Evolutionary conservation across 2,113 vertebrate species (phyloP).

Genomic region (Salvelinus namaycush): DNA sequence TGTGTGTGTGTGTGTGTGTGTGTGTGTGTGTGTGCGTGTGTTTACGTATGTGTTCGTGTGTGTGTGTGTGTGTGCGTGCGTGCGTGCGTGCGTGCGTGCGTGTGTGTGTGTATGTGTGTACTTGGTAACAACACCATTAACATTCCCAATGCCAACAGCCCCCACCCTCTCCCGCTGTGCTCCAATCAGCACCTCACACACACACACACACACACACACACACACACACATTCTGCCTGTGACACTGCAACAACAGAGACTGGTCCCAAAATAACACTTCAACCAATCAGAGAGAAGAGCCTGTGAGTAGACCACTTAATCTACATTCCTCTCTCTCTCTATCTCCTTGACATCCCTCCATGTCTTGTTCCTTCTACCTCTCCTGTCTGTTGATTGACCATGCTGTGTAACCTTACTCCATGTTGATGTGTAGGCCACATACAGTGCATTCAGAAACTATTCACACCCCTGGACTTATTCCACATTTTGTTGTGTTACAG

Average conservation of each 20-base stretch:
- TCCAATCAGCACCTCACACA: conserved; percentile 52
- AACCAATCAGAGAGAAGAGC: conserved; percentile 52
- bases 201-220: conserved; percentile 15
- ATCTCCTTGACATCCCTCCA: neutral
- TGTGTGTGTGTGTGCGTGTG: neutral
- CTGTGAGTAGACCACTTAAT: conserved; percentile 32
- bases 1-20: too few relatives aligned
- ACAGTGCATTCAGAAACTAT: neutral
- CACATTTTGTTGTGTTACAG: too few relatives aligned
- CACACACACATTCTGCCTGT: conserved; percentile 40
- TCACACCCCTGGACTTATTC: too few relatives aligned
- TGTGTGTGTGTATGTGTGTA: neutral
- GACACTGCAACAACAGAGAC: conserved; percentile 70
- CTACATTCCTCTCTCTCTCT: conserved; percentile 10
- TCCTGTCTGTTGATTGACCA: conserved; percentile 60
- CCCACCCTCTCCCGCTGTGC: conserved; percentile 19
- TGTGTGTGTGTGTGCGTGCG: neutral
- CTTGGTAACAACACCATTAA: conserved; percentile 71
- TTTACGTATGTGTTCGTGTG: conserved; percentile 3
- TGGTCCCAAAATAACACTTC: conserved; percentile 70
- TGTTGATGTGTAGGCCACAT: conserved; percentile 63
- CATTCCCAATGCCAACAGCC: conserved; percentile 61
- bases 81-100: neutral
- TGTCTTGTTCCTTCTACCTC: neutral
- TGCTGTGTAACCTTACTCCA: conserved; percentile 66